A percentile compares a stretch with the other conserved stretches of the same genome.
Conservation (phyloP, 2,797 vertebrate species). For the Fratercula arctica region DNA sequence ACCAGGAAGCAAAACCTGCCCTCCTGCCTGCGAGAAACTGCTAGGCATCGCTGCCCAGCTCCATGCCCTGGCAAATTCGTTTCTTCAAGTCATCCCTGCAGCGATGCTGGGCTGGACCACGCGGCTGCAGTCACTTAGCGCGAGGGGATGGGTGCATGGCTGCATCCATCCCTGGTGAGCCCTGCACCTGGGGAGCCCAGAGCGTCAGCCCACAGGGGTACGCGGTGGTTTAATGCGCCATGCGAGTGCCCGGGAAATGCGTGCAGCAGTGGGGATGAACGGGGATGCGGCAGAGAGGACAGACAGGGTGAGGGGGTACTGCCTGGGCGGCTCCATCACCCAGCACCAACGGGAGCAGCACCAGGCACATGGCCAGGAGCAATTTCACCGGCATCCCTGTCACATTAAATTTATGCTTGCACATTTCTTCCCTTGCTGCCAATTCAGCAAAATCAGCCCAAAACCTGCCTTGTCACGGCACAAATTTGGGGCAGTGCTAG, state of each 20-base stretch:
- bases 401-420: background rate
- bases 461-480: background rate
- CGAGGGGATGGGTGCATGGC: background rate
- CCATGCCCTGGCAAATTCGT: fast-evolving
- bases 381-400: background rate
- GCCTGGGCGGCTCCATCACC: background rate
- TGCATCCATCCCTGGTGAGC: background rate
- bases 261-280: fast-evolving
- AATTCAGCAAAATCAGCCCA: background rate
- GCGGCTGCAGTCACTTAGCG: background rate
- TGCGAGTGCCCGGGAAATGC: fast-evolving
- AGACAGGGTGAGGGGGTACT: fast-evolving
- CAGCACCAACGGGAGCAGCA: fast-evolving
- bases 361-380: background rate
- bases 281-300: background rate
- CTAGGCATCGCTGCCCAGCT: background rate
- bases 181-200: background rate
- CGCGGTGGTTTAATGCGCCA: background rate
- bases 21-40: background rate
- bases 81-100: background rate
- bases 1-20: slow-evolving; percentile 43
- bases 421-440: background rate
- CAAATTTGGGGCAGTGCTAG: background rate
- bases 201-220: background rate
- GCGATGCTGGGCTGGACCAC: fast-evolving